Conservation (phyloP, 2,888 invertebrate genomes). For the Clitarchus hookeri region DNA sequence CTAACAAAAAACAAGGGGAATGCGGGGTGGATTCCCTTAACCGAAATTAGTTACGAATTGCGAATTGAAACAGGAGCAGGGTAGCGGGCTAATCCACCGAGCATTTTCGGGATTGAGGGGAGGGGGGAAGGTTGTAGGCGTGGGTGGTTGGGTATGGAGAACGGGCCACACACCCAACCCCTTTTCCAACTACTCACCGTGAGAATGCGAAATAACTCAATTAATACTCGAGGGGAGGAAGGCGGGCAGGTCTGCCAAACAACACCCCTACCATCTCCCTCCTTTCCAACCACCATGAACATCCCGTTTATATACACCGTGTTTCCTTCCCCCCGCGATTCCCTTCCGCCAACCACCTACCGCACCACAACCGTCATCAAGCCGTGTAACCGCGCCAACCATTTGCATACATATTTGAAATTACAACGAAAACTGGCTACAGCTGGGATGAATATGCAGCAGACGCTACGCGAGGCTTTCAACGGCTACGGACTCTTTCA, state of each 20-base stretch:
- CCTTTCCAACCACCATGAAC: not conserved
- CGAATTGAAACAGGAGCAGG: not conserved
- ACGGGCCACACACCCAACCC: no score
- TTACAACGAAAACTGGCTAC: conserved; percentile 14
- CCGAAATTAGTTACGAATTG: not conserved
- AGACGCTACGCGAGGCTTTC: not conserved
- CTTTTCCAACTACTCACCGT: not conserved
- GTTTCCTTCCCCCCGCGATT: not conserved
- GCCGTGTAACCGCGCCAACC: conserved; percentile 7
- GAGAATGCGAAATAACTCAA: conserved; percentile 10
- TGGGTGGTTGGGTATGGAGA: not conserved
- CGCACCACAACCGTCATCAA: no score
- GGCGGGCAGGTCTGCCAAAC: not conserved
- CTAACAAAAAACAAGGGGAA: no score
- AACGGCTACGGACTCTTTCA: no score
- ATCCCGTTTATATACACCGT: no score
- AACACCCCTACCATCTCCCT: not conserved
- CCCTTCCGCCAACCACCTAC: not conserved
- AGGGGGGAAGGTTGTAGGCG: not conserved
- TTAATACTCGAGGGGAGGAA: not conserved
- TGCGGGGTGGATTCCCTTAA: not conserved
- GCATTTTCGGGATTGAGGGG: not conserved
- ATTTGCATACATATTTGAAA: conserved; percentile 14
- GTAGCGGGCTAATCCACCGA: not conserved
- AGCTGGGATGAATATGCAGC: not conserved